Evolutionary conservation across 2,797 vertebrate genomes (phyloP), one percentile per base, ranked within the genome.

Genomic region (Hafferia zeledoni): DNA sequence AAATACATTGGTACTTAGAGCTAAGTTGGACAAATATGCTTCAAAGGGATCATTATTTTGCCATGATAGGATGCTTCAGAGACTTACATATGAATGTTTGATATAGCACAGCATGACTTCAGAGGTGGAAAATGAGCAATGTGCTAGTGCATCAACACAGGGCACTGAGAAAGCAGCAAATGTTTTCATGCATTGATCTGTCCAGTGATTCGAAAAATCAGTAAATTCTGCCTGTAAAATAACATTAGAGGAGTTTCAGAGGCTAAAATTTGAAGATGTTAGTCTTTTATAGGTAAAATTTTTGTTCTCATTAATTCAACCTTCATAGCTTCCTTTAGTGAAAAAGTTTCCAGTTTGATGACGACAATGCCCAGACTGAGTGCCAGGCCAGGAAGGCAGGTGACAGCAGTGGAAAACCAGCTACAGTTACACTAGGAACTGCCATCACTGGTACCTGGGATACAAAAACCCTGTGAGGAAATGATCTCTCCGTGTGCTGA

Each of bases 321-420:
- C 67, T 79, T 90, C 70, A 39, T 24, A 64, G 37, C 52, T 94
- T 81, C 69, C 74, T 78, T n/a, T 1, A 7, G 37, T 47, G 41
- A 55, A n/a, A 90, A 74, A 49, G 60, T 80, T 92, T 95, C 60
- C 57, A 44, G 23, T 68, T 91, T 63, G 63, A 69, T 90, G 89
- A 94, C 1, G 17, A 37, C 72, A 91, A 18, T 59, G 57, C 31
- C 53, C 9, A 4, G 53, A 27, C 17, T 37, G 60, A 69, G 56
- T 4, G 9, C 52, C 1, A 1, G 5, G 67, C 43, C 75, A 81
- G 72, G 55, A 47, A 52, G 10, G 64, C 83, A 90, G 78, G 61
- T 90, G 89, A 87, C 75, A 89, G 77, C 53, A 74, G n/a, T 55
- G 57, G 75, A 87, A 84, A 86, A 23, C 12, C 74, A 81, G 59